phyloP scores from a whole-genome alignment of 2,888 invertebrate genomes.

The Encarsia formosa region DNA sequence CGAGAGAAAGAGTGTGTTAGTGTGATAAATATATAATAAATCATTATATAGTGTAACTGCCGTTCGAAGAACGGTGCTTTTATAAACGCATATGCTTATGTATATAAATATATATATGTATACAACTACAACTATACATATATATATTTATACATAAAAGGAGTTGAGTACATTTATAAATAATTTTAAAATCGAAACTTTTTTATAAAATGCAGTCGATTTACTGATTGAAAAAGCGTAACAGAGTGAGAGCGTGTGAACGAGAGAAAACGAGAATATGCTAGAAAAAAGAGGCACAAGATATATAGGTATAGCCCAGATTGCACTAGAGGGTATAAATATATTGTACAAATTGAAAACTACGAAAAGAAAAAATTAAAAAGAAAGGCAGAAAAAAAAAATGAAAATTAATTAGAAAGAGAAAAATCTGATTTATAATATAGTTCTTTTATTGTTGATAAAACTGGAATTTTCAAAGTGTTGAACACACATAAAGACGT shows the following conservation, averaged over 20 bases:
- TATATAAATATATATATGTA: conserved; percentile 8
- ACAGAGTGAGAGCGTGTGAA: conserved; percentile 21
- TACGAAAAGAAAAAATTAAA: not conserved
- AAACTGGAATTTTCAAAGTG: too few species aligned
- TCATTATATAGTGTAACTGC: conserved; percentile 17
- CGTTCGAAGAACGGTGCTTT: conserved; percentile 23
- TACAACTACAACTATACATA: conserved; percentile 12
- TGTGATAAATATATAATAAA: conserved; percentile 6
- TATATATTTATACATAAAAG: not conserved
- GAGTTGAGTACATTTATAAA: conserved; percentile 15
- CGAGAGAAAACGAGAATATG: conserved; percentile 8
- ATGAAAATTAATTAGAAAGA: conserved; percentile 16
- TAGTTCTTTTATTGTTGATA: too few species aligned
- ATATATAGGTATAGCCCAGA: conserved; percentile 13
- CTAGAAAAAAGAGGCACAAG: conserved; percentile 14
- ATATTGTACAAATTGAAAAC: conserved; percentile 31
- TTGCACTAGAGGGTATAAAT: conserved; percentile 24
- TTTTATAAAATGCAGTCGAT: conserved; percentile 33
- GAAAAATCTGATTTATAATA: too few species aligned
- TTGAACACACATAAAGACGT: too few species aligned
- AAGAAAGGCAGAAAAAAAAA: conserved; percentile 4
- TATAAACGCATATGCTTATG: conserved; percentile 25
- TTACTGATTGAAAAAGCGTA: conserved; percentile 25
- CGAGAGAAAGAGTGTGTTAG: conserved; percentile 10
- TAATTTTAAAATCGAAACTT: conserved; percentile 15